Evolutionary conservation across 2,113 vertebrate genomes (phyloP), one percentile per base, ranked within the genome.

Genomic region (Panthera tigris): DNA sequence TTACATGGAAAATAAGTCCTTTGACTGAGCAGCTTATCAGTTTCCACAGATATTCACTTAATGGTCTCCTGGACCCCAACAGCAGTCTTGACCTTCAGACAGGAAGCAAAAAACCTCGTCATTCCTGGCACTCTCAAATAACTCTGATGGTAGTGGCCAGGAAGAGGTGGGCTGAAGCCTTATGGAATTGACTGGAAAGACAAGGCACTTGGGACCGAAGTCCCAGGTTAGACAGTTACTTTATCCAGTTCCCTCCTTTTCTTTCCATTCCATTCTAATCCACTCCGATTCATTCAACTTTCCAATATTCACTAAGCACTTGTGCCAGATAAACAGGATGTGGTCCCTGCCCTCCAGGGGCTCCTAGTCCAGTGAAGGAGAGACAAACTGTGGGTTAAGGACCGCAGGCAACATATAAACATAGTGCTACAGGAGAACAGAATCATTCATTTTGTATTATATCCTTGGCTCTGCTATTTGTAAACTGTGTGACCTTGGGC

Each of bases 161-260:
- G 55, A 94, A 91, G 10, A 95, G 50, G 12, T 23, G 33, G 50
- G 66, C 65, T 69, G 3, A 80, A 93, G 29, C 18, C 36, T 91
- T 52, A 29, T 85, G n/a, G 89, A 94, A 95, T 11, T 73, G 57
- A 84, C 76, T 89, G 25, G 81, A 88, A 97, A 93, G 55, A 96
- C 80, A 74, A 85, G 83, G 45, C 41, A 81, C 39, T 71, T 31
- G 29, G 76, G 78, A 81, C 41, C 61, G 50, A 93, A 94, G 91
- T 93, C n/a, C 68, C 33, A 52, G 79, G 79, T 23, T 45, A 89
- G n/a, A 15, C 81, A 74, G 71, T 83, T 48, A 65, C n/a, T 88
- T 89, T 3, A 65, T 45, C 66, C 25, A 93, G 55, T 68, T 93
- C 55, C 63, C 74, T 76, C 39, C 18, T 0, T 94, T 95, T 41